phyloP scores from a whole-genome alignment of 2,888 invertebrate genomes.

The Drosophila merina region DNA sequence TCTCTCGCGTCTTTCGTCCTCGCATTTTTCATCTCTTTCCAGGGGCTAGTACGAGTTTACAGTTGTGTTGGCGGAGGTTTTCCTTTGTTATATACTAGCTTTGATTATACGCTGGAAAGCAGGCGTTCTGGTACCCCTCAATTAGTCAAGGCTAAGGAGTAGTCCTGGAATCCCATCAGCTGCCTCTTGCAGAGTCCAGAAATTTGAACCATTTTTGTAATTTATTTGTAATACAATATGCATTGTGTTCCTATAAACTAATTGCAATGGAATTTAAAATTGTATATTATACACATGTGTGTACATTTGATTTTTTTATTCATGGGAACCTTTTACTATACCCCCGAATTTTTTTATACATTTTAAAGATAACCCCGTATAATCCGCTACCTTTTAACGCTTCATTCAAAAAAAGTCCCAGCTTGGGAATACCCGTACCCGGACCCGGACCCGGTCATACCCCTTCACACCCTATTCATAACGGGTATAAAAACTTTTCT shows the following conservation, averaged over 20 bases:
- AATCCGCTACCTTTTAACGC: slow-evolving; percentile 21
- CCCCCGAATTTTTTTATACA: background rate
- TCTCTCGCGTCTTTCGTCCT: slow-evolving; percentile 2
- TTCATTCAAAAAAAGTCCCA: slow-evolving; percentile 1
- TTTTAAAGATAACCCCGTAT: slow-evolving; percentile 13
- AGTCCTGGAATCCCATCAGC: background rate
- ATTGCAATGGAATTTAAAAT: background rate
- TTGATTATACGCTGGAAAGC: slow-evolving; percentile 22
- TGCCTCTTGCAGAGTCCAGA: too few species aligned
- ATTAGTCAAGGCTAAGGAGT: background rate
- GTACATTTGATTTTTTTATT: background rate
- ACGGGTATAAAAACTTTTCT: slow-evolving; percentile 42
- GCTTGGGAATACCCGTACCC: background rate
- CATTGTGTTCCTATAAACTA: background rate
- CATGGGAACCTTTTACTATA: background rate
- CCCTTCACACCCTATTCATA: slow-evolving; percentile 35
- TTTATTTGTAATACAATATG: background rate
- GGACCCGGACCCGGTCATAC: slow-evolving; percentile 1
- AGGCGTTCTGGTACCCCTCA: slow-evolving; percentile 24
- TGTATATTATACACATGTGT: too few species aligned
- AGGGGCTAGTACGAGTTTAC: slow-evolving; percentile 46
- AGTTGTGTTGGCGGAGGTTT: slow-evolving; percentile 34
- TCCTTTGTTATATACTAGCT: slow-evolving; percentile 44
- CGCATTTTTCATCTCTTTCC: slow-evolving; percentile 2
- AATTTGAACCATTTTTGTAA: too few species aligned